Evolutionary conservation across 2,888 invertebrate species (phyloP), one percentile per base, ranked within the genome.

Genomic region (Drosophila fungiperda): DNA sequence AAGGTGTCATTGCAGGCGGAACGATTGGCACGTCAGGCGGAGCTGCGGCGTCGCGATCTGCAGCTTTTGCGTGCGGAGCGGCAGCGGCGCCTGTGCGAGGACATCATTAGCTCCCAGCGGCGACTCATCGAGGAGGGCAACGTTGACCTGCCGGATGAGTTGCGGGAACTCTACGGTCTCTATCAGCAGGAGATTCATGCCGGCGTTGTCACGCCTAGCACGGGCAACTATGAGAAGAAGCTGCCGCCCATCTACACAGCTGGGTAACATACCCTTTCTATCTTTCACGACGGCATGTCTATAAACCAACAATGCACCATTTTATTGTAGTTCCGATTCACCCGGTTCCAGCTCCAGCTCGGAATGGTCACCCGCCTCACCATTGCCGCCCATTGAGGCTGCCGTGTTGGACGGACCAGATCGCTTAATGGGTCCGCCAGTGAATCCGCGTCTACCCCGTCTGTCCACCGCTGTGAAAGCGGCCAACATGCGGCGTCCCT

Each of bases 1-100:
- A 99, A 98, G 94, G 95, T 97, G 52, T 98, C 98, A 83, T 94
- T 98, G 86, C 98, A 98, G 93, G 97, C 98, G 3, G 97, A 97
- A 91, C 94, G 97, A 40, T 94, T 98, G 66, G 96, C 97, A 54
- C 95, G 97, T 32, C 97, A 97, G 85, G 97, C 98, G 87, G 98
- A 98, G 91, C 94, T 98, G 67, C 94, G 97, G 49, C 94, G 98
- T 68, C 94, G 98, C 54, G 98, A 98, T 91, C 94, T 98, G 73
- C 95, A 98, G 83, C 94, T 98, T 76, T 94, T 98, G 78, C 94
- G 97, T 29, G 96, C 97, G 66, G 97, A 97, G 91, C 94, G 98
- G 33, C 98, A 98, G 93, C 94, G 97, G 29, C 95, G 97, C 53
- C 95, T 98, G 36, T 97, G 97, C 78, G 98, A 98, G 91, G 97